Base-by-base conservation (phyloP, 2,797 vertebrate species). In the Heterohyrax brucei region DNA sequence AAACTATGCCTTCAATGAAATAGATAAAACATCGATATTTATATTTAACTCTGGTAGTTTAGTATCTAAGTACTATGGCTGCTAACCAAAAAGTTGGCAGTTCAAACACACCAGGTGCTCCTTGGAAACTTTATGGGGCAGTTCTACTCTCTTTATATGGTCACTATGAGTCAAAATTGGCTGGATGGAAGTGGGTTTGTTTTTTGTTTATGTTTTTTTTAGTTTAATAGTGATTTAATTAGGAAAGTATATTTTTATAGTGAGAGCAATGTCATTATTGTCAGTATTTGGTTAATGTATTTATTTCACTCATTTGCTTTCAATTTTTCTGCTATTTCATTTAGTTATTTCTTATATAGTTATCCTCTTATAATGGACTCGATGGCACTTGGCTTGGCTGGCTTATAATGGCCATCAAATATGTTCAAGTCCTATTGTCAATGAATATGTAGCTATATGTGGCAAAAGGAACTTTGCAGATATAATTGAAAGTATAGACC, bases 211-310 rank as follows among this genome's bases (percentile, higher is more conserved):
- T 39, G 39, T 39, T 39, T 39, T 39, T 39, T 39, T 39, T 39
- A 39, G 39, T 28, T 76, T 75, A 85, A 76, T 62, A 91, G 95
- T 85, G 21, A 18, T 79, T 86, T 79, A 89, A 62, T 48, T 68
- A 80, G 94, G 73, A 92, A 92, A 83, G 10, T 64, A 30, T 78
- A 78, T 70, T 93, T 95, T 87, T 93, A 73, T 10, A 94, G 13
- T 73, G 19, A 84, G 13, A 77, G 12, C 5, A 86, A 33, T 66
- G 79, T 75, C 79, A 87, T 80, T 93, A 91, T 84, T 21, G 16
- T 75, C 7, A 73, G 33, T 86, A 53, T 21, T 79, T 4, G 18
- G 24, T 14, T 10, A 62, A 12, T 48, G 3, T 48, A 56, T 86
- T 1, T 33, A 94, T 91, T 87, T 85, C 66, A n/a, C 48, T 10